phyloP scores from a whole-genome alignment of 2,888 invertebrate genomes.

The Philaethria dido region DNA sequence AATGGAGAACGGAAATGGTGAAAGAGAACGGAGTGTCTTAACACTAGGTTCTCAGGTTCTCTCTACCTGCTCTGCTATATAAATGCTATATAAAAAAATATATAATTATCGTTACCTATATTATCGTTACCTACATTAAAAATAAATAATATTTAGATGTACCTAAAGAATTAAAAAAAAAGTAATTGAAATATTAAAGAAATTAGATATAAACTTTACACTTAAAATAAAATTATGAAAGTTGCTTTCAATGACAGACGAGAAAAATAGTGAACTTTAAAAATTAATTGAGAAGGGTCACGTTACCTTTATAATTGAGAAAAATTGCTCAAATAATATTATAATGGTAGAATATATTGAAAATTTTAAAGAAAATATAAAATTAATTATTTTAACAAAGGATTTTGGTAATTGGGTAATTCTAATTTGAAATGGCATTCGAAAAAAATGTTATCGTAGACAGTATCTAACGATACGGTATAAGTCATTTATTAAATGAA shows the following conservation, averaged over 20 bases:
- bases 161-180: not conserved
- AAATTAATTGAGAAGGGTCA: constrained; percentile 7
- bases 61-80: no score
- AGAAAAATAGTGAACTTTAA: not conserved
- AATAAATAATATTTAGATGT: no score
- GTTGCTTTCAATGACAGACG: constrained; percentile 6
- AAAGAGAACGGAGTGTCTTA: no score
- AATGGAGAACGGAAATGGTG: no score
- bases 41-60: no score
- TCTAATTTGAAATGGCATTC: not conserved
- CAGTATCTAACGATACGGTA: no score
- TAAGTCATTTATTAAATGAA: no score
- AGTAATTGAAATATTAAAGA: no score
- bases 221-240: not conserved
- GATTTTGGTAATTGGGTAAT: not conserved
- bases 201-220: not conserved
- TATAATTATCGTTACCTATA: no score
- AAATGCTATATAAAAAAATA: no score
- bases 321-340: not conserved
- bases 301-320: not conserved
- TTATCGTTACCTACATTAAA: not conserved
- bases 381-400: not conserved
- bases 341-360: not conserved
- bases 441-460: no score
- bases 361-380: not conserved